Evolutionary conservation across 2,888 invertebrate genomes (phyloP).

Genomic region (Eupithecia dodoneata): DNA sequence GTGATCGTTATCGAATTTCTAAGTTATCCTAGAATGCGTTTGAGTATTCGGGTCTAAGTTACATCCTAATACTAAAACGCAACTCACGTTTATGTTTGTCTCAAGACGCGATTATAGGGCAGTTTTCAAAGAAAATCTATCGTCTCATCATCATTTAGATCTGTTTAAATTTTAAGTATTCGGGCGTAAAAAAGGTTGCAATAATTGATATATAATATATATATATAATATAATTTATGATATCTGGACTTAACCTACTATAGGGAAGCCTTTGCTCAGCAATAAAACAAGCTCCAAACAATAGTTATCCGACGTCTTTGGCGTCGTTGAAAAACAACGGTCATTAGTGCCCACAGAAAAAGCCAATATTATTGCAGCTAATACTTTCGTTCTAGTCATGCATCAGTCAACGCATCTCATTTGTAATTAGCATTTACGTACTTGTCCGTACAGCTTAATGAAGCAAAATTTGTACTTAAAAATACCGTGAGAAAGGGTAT

Average conservation of each 20-base stretch:
- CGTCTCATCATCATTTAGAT: too few relatives aligned
- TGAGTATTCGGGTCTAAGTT: not conserved
- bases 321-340: not conserved
- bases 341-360: slow-evolving; percentile 2
- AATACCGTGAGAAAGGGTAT: slow-evolving; percentile 9
- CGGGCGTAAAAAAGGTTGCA: not conserved
- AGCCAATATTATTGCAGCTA: not conserved
- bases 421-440: slow-evolving; percentile 15
- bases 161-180: not conserved
- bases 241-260: not conserved
- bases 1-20: not conserved
- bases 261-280: not conserved
- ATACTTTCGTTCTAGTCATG: slow-evolving; percentile 21
- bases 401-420: slow-evolving; percentile 19
- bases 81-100: not conserved
- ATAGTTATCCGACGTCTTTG: not conserved
- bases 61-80: not conserved
- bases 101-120: too few relatives aligned
- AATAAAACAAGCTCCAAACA: not conserved
- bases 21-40: not conserved
- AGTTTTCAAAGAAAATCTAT: not conserved
- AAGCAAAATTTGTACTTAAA: not conserved
- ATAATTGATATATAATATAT: not conserved
- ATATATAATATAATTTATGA: too few relatives aligned
- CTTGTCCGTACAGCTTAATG: not conserved